phyloP scores from a whole-genome alignment of 2,888 invertebrate genomes.

The Acrobasis repandana region DNA sequence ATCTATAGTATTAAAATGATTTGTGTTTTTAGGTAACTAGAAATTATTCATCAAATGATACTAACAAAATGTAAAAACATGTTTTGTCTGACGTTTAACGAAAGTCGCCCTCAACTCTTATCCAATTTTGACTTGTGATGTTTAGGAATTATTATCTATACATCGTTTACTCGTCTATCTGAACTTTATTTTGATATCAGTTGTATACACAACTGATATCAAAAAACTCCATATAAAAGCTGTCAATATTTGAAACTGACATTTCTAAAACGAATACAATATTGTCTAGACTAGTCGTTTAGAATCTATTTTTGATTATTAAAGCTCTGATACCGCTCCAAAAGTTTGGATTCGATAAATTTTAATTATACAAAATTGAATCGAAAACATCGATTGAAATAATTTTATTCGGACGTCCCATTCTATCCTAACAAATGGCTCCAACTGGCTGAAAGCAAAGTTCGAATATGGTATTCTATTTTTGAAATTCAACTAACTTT shows the following conservation, averaged over 20 bases:
- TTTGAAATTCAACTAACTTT: slow-evolving; percentile 57
- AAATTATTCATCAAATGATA: too few relatives aligned
- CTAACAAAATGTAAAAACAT: too few relatives aligned
- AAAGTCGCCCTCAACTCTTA: too few relatives aligned
- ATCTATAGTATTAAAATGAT: too few relatives aligned
- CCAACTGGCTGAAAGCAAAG: slow-evolving; percentile 69
- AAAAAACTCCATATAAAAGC: too few relatives aligned
- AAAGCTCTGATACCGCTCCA: slow-evolving; percentile 37
- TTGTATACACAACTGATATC: too few relatives aligned
- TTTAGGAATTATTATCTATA: too few relatives aligned
- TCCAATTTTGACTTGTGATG: too few relatives aligned
- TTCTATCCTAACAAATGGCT: slow-evolving; percentile 61
- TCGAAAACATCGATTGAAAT: slow-evolving; percentile 56
- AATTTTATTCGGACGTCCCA: slow-evolving; percentile 58
- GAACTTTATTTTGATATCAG: too few relatives aligned
- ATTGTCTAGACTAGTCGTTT: slow-evolving; percentile 35
- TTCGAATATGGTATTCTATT: slow-evolving; percentile 63
- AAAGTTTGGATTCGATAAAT: slow-evolving; percentile 46
- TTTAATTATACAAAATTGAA: slow-evolving; percentile 61
- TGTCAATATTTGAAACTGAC: neutral
- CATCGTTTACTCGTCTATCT: too few relatives aligned
- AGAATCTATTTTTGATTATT: slow-evolving; percentile 35
- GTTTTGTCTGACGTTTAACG: too few relatives aligned
- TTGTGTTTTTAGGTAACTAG: too few relatives aligned
- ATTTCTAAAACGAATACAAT: slow-evolving; percentile 7